Conservation (phyloP, 2,888 invertebrate species). For the Mantis religiosa region DNA sequence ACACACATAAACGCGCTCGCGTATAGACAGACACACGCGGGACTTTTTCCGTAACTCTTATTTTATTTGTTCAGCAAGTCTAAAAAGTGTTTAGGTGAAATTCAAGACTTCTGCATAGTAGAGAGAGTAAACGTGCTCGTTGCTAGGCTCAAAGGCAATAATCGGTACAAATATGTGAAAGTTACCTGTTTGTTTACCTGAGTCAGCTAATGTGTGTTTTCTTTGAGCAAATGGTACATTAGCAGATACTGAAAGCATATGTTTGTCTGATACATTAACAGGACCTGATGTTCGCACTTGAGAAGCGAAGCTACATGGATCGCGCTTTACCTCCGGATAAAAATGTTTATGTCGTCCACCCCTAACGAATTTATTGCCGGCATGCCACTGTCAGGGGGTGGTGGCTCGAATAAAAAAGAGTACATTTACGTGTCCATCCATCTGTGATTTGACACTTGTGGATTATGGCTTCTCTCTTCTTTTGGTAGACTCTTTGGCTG, state of each 20-base stretch:
- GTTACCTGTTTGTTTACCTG: too few species aligned
- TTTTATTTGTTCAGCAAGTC: too few species aligned
- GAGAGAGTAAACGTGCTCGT: too few species aligned
- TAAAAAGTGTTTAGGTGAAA: too few species aligned
- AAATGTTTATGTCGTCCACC: background rate
- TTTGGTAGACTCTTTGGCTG: background rate
- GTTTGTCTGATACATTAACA: background rate
- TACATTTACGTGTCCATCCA: constrained; percentile 3
- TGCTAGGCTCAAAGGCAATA: too few species aligned
- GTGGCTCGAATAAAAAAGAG: background rate
- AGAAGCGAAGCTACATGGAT: background rate
- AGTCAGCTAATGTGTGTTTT: background rate
- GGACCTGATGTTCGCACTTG: background rate
- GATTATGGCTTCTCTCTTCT: background rate
- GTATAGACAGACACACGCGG: too few species aligned
- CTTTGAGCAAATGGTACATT: background rate
- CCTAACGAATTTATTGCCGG: background rate
- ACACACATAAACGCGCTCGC: too few species aligned
- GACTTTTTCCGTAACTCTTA: too few species aligned
- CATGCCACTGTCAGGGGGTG: background rate
- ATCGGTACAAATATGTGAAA: too few species aligned
- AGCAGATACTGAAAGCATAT: background rate
- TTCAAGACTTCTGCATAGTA: too few species aligned
- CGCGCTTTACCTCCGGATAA: background rate
- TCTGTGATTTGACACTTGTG: constrained; percentile 7